These are phyloP conservation scores for Aphidius colemani DNA, from an alignment of 2,888 invertebrate species.

Conservation along the genomic window DNA sequence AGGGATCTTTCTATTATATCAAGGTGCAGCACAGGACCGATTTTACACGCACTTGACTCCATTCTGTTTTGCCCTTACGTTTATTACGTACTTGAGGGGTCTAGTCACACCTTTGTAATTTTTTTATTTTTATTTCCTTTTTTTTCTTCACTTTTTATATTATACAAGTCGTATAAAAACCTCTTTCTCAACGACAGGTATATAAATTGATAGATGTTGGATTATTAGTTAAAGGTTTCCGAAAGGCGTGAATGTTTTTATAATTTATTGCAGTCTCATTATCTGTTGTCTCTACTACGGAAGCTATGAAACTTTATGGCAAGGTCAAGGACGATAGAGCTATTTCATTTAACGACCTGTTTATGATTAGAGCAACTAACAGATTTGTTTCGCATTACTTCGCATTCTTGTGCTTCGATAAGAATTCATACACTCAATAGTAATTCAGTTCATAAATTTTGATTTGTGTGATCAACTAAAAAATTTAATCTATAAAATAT, in stretches of 20 bases:
- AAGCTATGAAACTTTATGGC: background rate
- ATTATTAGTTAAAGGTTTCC: background rate
- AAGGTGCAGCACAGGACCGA: constrained; percentile 54
- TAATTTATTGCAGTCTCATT: constrained; percentile 40
- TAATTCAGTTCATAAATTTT: no score
- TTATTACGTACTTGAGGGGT: no score
- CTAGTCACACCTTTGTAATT: constrained; percentile 3
- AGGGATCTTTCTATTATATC: constrained; percentile 47
- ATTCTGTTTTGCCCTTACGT: constrained; percentile 44
- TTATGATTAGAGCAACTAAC: background rate
- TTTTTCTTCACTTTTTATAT: no score
- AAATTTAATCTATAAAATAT: no score
- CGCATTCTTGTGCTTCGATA: no score
- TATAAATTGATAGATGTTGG: constrained; percentile 15
- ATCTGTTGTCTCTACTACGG: background rate
- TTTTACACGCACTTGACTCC: constrained; percentile 69
- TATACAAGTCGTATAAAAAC: background rate
- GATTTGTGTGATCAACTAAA: no score
- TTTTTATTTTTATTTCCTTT: background rate
- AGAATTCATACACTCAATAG: no score
- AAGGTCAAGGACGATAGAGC: background rate
- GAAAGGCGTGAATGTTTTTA: constrained; percentile 33
- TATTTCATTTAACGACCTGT: background rate
- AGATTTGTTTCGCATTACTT: no score
- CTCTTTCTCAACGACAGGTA: constrained; percentile 26